Evolutionary conservation across 2,797 vertebrate species (phyloP).

Genomic region (Glossophaga mutica): DNA sequence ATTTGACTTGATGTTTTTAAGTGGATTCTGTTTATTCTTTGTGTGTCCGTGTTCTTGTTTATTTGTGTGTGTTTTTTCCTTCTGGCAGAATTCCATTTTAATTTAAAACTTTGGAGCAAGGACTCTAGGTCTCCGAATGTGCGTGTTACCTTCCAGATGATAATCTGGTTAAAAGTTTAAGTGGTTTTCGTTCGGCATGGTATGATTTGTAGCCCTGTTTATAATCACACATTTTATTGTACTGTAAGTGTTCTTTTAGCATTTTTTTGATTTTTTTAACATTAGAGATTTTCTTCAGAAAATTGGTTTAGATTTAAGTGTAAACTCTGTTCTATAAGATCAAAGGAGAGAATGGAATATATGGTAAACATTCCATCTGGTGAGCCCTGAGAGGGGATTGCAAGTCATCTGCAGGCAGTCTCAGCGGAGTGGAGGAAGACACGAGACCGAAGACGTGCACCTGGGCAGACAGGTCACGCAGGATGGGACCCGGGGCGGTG

Average conservation of each 20-base stretch:
- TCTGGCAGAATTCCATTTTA: constrained; percentile 35
- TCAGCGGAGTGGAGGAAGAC: neutral
- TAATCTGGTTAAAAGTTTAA: constrained; percentile 57
- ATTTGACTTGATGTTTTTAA: neutral
- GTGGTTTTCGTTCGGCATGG: constrained; percentile 8
- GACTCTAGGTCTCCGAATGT: neutral
- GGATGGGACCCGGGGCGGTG: no score
- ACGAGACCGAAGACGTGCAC: neutral
- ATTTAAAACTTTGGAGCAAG: constrained; percentile 9
- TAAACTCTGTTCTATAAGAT: constrained; percentile 60
- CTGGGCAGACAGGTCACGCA: neutral
- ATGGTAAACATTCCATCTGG: constrained; percentile 54
- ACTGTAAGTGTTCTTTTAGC: constrained; percentile 52
- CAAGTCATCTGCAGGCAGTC: neutral
- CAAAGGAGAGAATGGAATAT: constrained; percentile 44
- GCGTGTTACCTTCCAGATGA: constrained; percentile 11
- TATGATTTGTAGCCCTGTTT: constrained; percentile 48
- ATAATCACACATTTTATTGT: constrained; percentile 62
- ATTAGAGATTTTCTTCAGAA: constrained; percentile 53
- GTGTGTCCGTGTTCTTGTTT: neutral
- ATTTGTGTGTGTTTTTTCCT: neutral
- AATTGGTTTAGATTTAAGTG: constrained; percentile 56
- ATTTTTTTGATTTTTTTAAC: constrained; percentile 39
- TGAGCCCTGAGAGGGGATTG: neutral
- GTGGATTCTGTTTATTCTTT: neutral